Percentiles rank a stretch among this genome's conserved stretches.
These are phyloP conservation scores for Drosophila birchii DNA, from an alignment of 2,888 invertebrate genomes.

Conservation along the genomic window DNA sequence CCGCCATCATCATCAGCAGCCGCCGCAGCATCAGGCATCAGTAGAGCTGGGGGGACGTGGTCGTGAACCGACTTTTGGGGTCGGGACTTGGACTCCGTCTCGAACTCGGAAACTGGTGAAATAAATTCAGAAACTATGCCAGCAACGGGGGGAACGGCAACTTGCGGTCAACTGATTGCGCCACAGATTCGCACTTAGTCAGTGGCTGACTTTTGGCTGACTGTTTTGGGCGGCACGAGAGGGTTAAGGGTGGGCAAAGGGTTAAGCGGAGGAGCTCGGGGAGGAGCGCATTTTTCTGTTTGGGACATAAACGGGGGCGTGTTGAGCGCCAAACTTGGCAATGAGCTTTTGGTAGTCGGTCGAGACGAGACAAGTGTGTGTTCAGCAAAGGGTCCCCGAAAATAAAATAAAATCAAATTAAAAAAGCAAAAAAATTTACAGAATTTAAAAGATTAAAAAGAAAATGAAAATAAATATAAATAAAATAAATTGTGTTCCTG, in stretches of 20 bases:
- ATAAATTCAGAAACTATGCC: conserved; percentile 80
- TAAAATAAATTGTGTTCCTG: neutral
- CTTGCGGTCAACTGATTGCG: conserved; percentile 76
- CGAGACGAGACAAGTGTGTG: conserved; percentile 69
- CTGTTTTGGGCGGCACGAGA: conserved; percentile 13
- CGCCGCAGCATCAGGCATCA: conserved; percentile 58
- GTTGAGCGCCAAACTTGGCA: conserved; percentile 65
- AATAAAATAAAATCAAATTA: neutral
- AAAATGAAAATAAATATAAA: neutral
- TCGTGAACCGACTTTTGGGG: conserved; percentile 63
- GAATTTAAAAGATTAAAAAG: neutral
- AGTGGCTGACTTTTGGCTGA: conserved; percentile 53
- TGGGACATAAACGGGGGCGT: conserved; percentile 79
- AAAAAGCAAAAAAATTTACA: neutral
- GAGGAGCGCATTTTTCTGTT: conserved; percentile 24
- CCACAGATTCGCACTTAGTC: conserved; percentile 82
- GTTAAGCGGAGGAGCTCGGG: conserved; percentile 26
- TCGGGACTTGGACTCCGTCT: conserved; percentile 29
- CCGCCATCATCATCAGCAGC: conserved; percentile 60
- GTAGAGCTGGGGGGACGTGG: conserved; percentile 53
- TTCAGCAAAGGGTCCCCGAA: conserved; percentile 27
- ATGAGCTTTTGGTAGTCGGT: conserved; percentile 78
- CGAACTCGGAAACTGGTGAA: conserved; percentile 58
- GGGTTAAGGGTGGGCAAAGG: conserved; percentile 23
- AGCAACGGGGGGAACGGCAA: conserved; percentile 41